Conservation (phyloP, 2,888 invertebrate genomes). For the Apeira syringaria region DNA sequence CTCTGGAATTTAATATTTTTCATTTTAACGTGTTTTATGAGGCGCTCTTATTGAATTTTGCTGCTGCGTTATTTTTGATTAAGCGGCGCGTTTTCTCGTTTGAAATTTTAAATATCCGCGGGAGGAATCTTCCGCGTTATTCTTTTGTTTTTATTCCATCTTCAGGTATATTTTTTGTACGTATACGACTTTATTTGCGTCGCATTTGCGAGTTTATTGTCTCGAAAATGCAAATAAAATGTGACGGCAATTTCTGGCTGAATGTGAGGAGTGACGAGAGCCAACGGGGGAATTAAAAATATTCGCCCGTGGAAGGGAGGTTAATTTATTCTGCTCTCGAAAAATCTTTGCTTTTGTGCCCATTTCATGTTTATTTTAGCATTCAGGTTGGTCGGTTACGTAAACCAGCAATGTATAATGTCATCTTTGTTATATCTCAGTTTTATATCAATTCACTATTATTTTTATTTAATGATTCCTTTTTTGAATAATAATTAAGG, state of each 20-base stretch:
- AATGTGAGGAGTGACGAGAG: conserved; percentile 28
- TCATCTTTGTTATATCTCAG: too few relatives aligned
- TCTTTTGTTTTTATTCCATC: conserved; percentile 40
- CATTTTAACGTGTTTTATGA: conserved; percentile 72
- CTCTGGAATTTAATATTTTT: conserved; percentile 76
- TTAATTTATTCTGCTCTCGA: conserved; percentile 28
- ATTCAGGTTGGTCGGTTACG: background rate
- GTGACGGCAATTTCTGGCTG: conserved; percentile 28
- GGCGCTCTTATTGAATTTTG: conserved; percentile 70
- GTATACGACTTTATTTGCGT: conserved; percentile 29
- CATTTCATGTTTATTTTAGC: conserved; percentile 24
- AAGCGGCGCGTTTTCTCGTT: conserved; percentile 45
- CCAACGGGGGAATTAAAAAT: conserved; percentile 29
- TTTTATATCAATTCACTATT: too few relatives aligned
- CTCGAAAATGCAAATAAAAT: conserved; percentile 34
- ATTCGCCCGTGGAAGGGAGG: conserved; percentile 23
- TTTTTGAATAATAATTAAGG: too few relatives aligned
- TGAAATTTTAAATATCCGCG: conserved; percentile 57
- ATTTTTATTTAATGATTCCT: too few relatives aligned
- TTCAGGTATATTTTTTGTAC: conserved; percentile 29
- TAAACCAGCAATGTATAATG: too few relatives aligned
- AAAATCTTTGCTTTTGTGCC: conserved; percentile 26
- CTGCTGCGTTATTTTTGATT: conserved; percentile 69
- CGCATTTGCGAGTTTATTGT: conserved; percentile 35
- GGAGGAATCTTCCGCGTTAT: conserved; percentile 37